Percentiles rank a stretch among this genome's conserved stretches.
Conservation (phyloP, 2,888 invertebrate genomes). For the Physocephala rufipes region DNA sequence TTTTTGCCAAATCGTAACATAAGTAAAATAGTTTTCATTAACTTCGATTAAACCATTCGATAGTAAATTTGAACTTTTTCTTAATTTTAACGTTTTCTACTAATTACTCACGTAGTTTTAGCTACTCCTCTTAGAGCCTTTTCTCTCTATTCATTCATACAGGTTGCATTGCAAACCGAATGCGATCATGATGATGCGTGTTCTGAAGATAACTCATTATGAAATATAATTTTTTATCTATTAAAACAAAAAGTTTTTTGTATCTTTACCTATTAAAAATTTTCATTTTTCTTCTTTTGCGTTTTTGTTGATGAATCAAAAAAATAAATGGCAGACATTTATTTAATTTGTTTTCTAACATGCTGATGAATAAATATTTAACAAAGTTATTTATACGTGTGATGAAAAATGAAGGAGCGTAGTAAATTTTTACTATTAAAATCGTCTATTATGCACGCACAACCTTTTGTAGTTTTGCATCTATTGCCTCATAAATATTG, state of each 20-base stretch:
- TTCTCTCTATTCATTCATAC: constrained; percentile 30
- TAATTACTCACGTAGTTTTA: constrained; percentile 1
- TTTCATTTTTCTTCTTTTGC: too few species aligned
- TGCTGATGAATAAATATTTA: not conserved
- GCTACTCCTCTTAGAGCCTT: not conserved
- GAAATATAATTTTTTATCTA: too few species aligned
- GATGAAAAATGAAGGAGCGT: too few species aligned
- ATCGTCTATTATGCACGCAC: too few species aligned
- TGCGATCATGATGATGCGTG: too few species aligned
- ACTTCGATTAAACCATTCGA: not conserved
- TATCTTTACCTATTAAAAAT: too few species aligned
- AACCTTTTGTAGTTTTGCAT: too few species aligned
- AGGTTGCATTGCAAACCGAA: too few species aligned
- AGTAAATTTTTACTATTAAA: too few species aligned
- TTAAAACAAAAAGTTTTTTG: too few species aligned
- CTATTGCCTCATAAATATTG: too few species aligned
- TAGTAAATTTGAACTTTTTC: not conserved
- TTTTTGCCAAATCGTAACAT: not conserved
- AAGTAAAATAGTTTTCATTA: not conserved
- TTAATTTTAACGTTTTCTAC: not conserved
- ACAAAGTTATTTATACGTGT: not conserved
- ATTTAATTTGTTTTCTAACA: not conserved
- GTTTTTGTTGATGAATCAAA: not conserved
- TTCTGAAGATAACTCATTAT: too few species aligned
- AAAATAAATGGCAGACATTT: not conserved